These are phyloP conservation scores for Styela clava DNA, from an alignment of 23 tunicate species.

Conservation along the genomic window DNA sequence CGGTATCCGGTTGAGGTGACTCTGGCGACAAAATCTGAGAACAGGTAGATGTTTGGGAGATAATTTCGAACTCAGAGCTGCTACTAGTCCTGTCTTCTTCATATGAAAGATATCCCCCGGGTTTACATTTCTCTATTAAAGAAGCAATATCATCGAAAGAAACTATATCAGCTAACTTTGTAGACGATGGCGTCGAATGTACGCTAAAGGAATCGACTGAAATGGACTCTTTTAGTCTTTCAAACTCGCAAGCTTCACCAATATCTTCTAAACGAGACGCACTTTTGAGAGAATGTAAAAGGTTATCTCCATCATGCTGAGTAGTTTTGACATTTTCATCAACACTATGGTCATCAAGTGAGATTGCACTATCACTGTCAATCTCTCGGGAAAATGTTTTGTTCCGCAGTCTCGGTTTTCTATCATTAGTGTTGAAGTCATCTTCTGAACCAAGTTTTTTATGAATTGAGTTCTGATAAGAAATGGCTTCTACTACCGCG, in stretches of 20 bases:
- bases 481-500: background rate
- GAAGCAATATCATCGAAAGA: conserved; percentile 18
- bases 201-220: background rate
- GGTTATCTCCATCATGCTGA: background rate
- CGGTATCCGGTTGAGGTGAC: background rate
- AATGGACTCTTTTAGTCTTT: background rate
- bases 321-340: background rate
- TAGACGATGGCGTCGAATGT: background rate
- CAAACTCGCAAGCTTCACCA: background rate
- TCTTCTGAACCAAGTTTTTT: background rate
- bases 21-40: background rate
- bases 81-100: conserved; percentile 21
- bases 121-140: background rate
- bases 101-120: background rate
- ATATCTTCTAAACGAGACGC: background rate
- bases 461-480: background rate
- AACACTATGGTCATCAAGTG: conserved; percentile 1
- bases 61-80: conserved; percentile 18
- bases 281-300: background rate
- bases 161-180: conserved; percentile 11
- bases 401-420: background rate
- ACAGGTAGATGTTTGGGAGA: background rate
- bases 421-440: no score
- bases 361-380: conserved; percentile 8
- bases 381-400: background rate